Evolutionary conservation across 2,888 invertebrate genomes (phyloP).

Genomic region (Pseudococcus viburni): DNA sequence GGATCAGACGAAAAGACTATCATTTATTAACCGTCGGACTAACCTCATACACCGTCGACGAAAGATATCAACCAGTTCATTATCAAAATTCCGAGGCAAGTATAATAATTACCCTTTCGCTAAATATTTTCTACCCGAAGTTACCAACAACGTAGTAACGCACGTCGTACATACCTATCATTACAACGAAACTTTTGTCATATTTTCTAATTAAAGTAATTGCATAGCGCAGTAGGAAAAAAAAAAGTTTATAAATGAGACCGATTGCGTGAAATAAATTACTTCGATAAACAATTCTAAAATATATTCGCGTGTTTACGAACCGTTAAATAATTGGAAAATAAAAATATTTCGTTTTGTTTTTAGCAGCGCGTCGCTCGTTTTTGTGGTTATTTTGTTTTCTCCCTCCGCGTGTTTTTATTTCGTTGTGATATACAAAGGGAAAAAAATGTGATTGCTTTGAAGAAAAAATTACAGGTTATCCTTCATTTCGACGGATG

Average conservation of each 20-base stretch:
- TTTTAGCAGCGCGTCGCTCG: neutral
- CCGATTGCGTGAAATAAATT: conserved; percentile 55
- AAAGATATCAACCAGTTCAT: conserved; percentile 88
- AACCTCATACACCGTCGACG: conserved; percentile 90
- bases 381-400: conserved; percentile 25
- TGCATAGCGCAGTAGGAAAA: neutral
- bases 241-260: conserved; percentile 40
- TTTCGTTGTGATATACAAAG: conserved; percentile 18
- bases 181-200: conserved; percentile 19
- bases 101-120: conserved; percentile 68
- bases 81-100: conserved; percentile 85
- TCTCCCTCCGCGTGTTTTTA: neutral
- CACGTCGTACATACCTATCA: neutral
- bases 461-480: conserved; percentile 52
- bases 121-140: neutral
- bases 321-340: conserved; percentile 51
- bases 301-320: conserved; percentile 53
- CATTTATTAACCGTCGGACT: conserved; percentile 87
- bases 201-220: conserved; percentile 49
- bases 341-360: conserved; percentile 54
- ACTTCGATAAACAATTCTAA: conserved; percentile 54
- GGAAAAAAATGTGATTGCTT: conserved; percentile 41
- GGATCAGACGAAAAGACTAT: conserved; percentile 80
- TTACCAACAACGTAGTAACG: neutral
- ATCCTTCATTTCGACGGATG: conserved; percentile 10